Evolutionary conservation across 2,113 vertebrate genomes (phyloP).

Genomic region (Indicator maculatus): DNA sequence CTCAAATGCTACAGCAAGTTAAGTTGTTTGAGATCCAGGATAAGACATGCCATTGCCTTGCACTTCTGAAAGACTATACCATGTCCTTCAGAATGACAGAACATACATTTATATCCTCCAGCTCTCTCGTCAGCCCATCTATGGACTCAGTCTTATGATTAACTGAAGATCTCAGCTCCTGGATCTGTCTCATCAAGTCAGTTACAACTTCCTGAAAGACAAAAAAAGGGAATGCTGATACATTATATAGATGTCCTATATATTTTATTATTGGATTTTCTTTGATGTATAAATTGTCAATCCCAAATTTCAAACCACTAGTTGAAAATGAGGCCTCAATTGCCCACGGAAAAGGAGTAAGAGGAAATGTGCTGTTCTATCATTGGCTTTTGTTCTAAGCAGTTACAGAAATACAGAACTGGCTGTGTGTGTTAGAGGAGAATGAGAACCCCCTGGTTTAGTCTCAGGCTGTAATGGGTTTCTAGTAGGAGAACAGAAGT

Average conservation of each 20-base stretch:
- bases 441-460: background rate
- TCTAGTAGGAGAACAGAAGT: background rate
- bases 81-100: slow-evolving; percentile 5
- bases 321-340: background rate
- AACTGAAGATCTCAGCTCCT: slow-evolving; percentile 83
- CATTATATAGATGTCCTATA: background rate
- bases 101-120: slow-evolving; percentile 88
- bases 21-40: background rate
- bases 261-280: background rate
- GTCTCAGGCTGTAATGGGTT: background rate
- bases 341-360: background rate
- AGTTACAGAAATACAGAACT: background rate
- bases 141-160: slow-evolving; percentile 83
- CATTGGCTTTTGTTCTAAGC: background rate
- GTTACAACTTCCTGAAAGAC: slow-evolving; percentile 83
- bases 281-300: background rate
- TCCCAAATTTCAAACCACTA: background rate
- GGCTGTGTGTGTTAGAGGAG: background rate
- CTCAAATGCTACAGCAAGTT: slow-evolving; percentile 8
- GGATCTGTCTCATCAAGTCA: slow-evolving; percentile 90
- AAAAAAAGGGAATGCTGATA: background rate
- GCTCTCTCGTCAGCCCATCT: slow-evolving; percentile 81
- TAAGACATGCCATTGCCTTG: slow-evolving; percentile 25
- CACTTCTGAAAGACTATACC: background rate
- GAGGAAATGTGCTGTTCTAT: background rate